A percentile compares a stretch with the other conserved stretches of the same genome.
These are phyloP conservation scores for Chaunax sp. DNA, from an alignment of 2,797 vertebrate species.

Conservation along the genomic window DNA sequence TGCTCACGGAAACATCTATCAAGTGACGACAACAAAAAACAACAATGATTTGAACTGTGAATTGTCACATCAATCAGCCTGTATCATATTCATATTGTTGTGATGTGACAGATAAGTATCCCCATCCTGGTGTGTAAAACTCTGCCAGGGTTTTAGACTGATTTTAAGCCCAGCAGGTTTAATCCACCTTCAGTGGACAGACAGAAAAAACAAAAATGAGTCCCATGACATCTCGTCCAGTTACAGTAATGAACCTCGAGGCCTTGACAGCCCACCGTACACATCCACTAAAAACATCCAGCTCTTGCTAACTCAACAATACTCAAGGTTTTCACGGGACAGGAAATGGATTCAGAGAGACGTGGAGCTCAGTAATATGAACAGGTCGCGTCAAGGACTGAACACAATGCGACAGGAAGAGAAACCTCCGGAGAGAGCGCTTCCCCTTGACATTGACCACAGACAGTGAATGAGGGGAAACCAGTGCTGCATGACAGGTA, in stretches of 20 bases:
- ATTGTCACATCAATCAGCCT: too few relatives aligned
- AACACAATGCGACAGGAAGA: slow-evolving; percentile 71
- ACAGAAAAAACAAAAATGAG: slow-evolving; percentile 29
- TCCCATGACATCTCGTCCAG: slow-evolving; percentile 22
- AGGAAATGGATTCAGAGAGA: slow-evolving; percentile 54
- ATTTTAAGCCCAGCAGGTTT: slow-evolving; percentile 15
- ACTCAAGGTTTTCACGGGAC: slow-evolving; percentile 58
- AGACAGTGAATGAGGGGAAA: slow-evolving; percentile 28
- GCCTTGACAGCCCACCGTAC: slow-evolving; percentile 47
- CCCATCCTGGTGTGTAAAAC: too few relatives aligned
- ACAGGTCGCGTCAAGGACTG: slow-evolving; percentile 63
- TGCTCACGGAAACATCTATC: too few relatives aligned
- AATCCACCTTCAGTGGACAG: slow-evolving; percentile 13
- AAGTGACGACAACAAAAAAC: too few relatives aligned
- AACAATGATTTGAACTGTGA: too few relatives aligned
- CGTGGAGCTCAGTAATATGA: slow-evolving; percentile 38
- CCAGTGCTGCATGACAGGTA: slow-evolving; percentile 26
- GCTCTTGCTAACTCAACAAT: slow-evolving; percentile 62
- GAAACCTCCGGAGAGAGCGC: slow-evolving; percentile 38
- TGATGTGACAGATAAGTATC: too few relatives aligned
- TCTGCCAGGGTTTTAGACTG: too few relatives aligned
- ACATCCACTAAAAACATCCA: slow-evolving; percentile 29
- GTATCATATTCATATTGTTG: too few relatives aligned
- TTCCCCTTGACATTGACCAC: slow-evolving; percentile 53
- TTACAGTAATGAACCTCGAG: slow-evolving; percentile 38